phyloP scores from a whole-genome alignment of 2,113 vertebrate species.

The Eonycteris spelaea region DNA sequence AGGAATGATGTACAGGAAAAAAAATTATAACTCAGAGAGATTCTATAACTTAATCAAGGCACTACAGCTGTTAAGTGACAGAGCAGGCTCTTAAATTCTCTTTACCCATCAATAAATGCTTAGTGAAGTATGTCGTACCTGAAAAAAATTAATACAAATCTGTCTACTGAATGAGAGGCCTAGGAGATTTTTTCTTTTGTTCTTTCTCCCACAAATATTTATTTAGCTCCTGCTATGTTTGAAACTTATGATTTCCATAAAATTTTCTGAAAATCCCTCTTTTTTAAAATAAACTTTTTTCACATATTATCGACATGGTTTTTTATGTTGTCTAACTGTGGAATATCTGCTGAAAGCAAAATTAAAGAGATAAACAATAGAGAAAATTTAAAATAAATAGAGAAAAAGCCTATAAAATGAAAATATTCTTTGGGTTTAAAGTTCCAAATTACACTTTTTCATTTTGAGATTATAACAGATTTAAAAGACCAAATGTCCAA shows the following conservation, averaged over 20 bases:
- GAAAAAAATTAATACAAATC: neutral
- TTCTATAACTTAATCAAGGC: neutral
- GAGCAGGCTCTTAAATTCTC: neutral
- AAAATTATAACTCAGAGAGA: neutral
- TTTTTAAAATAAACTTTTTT: slow-evolving; percentile 5
- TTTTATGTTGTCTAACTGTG: neutral
- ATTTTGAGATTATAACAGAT: neutral
- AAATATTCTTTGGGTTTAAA: slow-evolving; percentile 37
- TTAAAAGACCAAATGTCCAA: slow-evolving; percentile 41
- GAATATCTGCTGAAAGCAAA: neutral
- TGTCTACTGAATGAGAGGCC: neutral
- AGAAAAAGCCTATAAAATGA: neutral
- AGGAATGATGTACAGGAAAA: neutral
- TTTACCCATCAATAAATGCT: neutral
- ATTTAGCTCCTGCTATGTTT: neutral
- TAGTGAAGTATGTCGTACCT: neutral
- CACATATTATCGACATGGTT: neutral
- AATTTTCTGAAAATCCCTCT: neutral
- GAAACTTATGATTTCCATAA: neutral
- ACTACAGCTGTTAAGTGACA: neutral
- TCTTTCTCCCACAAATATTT: slow-evolving; percentile 21
- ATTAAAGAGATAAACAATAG: neutral
- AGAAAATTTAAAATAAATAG: neutral
- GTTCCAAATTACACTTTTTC: neutral
- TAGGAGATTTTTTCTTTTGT: neutral